Conservation (phyloP, 1,140 invertebrate species). For the Polypedilum pembai region DNA sequence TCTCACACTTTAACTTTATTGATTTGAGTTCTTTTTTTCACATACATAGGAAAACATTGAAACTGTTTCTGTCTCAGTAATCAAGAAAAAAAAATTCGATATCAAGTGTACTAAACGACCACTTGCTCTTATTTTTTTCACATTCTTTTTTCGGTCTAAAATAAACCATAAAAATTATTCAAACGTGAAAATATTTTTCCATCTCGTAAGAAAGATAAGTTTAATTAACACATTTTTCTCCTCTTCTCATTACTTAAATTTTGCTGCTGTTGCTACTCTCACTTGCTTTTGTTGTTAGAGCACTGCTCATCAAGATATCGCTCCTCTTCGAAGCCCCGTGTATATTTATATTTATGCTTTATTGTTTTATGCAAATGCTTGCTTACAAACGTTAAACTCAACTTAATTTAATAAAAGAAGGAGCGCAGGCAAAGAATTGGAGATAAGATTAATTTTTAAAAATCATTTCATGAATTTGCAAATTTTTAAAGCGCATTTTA, state of each 20-base stretch:
- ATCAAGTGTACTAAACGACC: not conserved
- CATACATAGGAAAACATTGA: not conserved
- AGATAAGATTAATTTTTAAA: not conserved
- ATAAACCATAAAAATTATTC: constrained; percentile 24
- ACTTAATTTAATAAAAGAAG: not conserved
- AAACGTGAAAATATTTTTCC: constrained; percentile 23
- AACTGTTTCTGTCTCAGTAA: not conserved
- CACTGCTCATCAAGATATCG: not conserved
- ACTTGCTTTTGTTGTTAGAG: not conserved
- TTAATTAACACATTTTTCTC: constrained; percentile 2
- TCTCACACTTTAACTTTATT: constrained; percentile 6
- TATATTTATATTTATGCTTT: not conserved
- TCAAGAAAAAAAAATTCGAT: not conserved
- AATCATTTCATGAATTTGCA: too few species aligned
- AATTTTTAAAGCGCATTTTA: too few species aligned
- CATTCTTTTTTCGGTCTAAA: not conserved
- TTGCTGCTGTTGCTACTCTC: not conserved
- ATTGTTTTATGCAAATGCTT: constrained; percentile 19
- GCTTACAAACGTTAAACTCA: not conserved
- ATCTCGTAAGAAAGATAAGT: constrained; percentile 16
- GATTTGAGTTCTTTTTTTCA: not conserved
- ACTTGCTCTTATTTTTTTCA: not conserved
- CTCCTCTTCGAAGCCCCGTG: not conserved
- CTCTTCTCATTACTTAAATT: not conserved
- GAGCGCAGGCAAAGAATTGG: not conserved